Conservation (phyloP, 2,888 invertebrate species). For the Terebella lapidaria region DNA sequence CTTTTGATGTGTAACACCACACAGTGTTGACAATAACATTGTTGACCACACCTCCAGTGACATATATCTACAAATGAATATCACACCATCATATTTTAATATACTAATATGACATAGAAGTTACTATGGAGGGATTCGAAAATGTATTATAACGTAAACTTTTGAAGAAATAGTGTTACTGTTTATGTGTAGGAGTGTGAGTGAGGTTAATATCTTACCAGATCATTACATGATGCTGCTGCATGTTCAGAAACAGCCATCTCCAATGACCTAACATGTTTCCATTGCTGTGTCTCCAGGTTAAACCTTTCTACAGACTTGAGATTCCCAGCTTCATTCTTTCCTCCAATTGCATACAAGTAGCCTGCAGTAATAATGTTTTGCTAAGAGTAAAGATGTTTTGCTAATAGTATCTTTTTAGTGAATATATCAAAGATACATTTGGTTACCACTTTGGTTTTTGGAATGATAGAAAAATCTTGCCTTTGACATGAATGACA, state of each 20-base stretch:
- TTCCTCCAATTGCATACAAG: slow-evolving; percentile 22
- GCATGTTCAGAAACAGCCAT: slow-evolving; percentile 17
- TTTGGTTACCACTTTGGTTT: too few species aligned
- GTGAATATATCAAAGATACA: too few species aligned
- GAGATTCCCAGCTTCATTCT: slow-evolving; percentile 14
- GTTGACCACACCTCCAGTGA: slow-evolving; percentile 17
- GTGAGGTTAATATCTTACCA: too few species aligned
- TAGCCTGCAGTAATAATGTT: slow-evolving; percentile 14
- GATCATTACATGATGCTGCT: slow-evolving; percentile 4
- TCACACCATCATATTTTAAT: too few species aligned
- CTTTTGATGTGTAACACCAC: slow-evolving; percentile 11
- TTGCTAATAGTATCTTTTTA: too few species aligned
- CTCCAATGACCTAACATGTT: slow-evolving; percentile 4
- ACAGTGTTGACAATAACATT: slow-evolving; percentile 9
- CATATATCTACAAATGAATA: slow-evolving; percentile 10
- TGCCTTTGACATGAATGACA: slow-evolving; percentile 3
- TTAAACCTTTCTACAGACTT: slow-evolving; percentile 15
- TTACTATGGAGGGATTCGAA: too few species aligned
- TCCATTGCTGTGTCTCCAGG: slow-evolving; percentile 18
- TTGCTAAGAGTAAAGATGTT: too few species aligned
- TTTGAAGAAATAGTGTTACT: too few species aligned
- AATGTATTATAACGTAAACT: too few species aligned
- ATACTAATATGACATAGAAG: too few species aligned
- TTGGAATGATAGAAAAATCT: too few species aligned
- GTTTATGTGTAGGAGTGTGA: too few species aligned